Conservation (phyloP, 2,113 vertebrate species). For the Rhombomys opimus region DNA sequence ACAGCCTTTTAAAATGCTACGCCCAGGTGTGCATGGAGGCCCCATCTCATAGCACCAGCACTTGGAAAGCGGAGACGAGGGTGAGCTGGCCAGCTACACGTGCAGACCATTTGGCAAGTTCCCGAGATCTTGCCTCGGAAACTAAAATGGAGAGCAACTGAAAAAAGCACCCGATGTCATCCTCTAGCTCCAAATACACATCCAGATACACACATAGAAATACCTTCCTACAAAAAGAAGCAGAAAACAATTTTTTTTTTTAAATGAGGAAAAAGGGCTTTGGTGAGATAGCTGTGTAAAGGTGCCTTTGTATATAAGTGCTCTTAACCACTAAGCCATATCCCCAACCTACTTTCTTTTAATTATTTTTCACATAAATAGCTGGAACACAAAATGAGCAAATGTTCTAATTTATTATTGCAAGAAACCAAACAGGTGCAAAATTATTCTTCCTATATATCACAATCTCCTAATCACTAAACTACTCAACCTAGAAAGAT, state of each 20-base stretch:
- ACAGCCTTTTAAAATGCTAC: background rate
- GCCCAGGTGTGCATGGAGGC: background rate
- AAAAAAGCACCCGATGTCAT: background rate
- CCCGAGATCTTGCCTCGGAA: background rate
- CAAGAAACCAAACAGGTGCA: slow-evolving; percentile 7
- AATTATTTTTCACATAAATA: slow-evolving; percentile 18
- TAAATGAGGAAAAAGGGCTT: background rate
- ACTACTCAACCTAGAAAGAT: slow-evolving; percentile 6
- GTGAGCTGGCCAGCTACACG: background rate
- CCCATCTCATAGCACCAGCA: background rate
- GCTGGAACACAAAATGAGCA: slow-evolving; percentile 16
- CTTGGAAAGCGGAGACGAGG: background rate
- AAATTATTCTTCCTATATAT: slow-evolving; percentile 27
- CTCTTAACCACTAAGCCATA: background rate
- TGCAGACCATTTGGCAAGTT: background rate
- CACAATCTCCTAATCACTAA: slow-evolving; percentile 27
- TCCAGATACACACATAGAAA: background rate
- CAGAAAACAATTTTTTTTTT: background rate
- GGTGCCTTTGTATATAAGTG: background rate
- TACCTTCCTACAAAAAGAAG: background rate
- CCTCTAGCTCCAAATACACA: background rate
- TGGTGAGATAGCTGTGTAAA: background rate
- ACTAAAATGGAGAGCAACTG: background rate
- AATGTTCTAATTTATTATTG: background rate
- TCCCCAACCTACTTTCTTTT: slow-evolving; percentile 5